Conservation (phyloP, 2,888 invertebrate species). For the Tolmerus cingulatus region DNA sequence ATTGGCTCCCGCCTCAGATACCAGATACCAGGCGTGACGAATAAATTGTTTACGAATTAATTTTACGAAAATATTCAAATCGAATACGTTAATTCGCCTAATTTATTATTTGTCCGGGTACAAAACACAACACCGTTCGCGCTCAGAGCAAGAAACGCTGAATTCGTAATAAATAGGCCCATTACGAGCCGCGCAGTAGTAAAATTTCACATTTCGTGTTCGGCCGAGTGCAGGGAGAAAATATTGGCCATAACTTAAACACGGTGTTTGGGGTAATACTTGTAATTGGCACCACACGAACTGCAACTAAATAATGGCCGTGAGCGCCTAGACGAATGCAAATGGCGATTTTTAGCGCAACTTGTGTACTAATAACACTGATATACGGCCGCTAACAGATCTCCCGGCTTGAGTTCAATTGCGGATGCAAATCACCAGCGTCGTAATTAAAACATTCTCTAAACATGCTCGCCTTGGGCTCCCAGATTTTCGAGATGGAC, state of each 20-base stretch:
- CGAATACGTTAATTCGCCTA: slow-evolving; percentile 27
- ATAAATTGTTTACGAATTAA: slow-evolving; percentile 36
- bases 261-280: slow-evolving; percentile 9
- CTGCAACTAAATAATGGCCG: neutral
- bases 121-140: slow-evolving; percentile 7
- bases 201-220: slow-evolving; percentile 26
- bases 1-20: slow-evolving; percentile 15
- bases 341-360: neutral
- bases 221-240: neutral
- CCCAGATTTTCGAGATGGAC: neutral
- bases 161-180: slow-evolving; percentile 26
- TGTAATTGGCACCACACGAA: slow-evolving; percentile 14
- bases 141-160: slow-evolving; percentile 6
- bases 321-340: neutral
- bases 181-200: slow-evolving; percentile 10
- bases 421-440: neutral
- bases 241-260: slow-evolving; percentile 9
- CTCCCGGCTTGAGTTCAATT: neutral
- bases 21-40: slow-evolving; percentile 24
- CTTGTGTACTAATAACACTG: neutral
- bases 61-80: slow-evolving; percentile 34
- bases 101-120: slow-evolving; percentile 18
- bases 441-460: neutral
- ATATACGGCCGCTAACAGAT: neutral
- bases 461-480: neutral